Conservation (phyloP, 2,797 vertebrate genomes). For the Squalus acanthias region DNA sequence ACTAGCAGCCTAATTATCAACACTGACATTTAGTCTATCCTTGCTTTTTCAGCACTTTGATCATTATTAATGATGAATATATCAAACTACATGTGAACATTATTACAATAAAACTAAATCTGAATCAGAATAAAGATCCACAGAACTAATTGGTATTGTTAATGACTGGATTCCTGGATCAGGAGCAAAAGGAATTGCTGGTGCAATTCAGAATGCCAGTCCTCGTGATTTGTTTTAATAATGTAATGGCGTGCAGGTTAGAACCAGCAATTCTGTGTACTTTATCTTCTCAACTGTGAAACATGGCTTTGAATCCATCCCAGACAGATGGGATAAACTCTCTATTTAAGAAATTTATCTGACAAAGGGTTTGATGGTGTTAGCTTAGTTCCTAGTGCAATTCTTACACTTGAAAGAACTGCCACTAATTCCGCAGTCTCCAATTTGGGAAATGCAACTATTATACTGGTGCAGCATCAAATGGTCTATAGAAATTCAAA, state of each 20-base stretch:
- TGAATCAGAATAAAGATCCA: background rate
- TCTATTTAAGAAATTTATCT: background rate
- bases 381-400: background rate
- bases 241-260: background rate
- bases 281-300: background rate
- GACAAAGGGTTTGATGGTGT: background rate
- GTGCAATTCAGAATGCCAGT: background rate
- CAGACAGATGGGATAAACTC: background rate
- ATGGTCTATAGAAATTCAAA: background rate
- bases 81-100: constrained; percentile 17
- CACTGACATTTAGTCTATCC: background rate
- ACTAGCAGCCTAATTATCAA: constrained; percentile 17
- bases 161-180: background rate
- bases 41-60: background rate
- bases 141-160: background rate
- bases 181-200: background rate
- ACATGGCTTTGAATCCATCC: background rate
- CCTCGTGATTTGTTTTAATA: too few species aligned
- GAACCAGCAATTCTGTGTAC: background rate
- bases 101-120: background rate
- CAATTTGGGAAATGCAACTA: background rate
- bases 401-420: background rate
- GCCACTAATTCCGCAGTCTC: background rate
- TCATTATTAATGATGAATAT: constrained; percentile 19
- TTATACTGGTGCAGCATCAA: background rate